Base-by-base conservation (phyloP, 2,113 vertebrate species). In the Sciurus niger region DNA sequence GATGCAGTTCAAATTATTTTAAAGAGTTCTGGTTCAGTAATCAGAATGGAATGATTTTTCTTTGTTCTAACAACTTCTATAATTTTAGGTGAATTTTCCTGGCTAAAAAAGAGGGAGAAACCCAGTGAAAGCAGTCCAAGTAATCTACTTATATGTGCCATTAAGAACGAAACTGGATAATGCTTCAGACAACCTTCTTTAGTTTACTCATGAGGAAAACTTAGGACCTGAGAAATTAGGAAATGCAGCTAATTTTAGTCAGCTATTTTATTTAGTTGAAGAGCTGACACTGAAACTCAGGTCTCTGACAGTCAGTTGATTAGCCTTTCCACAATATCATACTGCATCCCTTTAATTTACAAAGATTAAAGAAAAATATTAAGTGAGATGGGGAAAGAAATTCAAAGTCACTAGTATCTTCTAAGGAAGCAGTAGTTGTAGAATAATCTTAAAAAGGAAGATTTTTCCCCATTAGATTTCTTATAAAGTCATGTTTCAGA, bases 281-380 rank as follows among this genome's bases (percentile, higher is more conserved):
- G 0, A 94, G 65, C 46, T 60, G 30, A 96, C 40, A 91, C 10
- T 82, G 78, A 94, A 82, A 51, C 37, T 60, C 85, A 88, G 16
- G 24, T 12, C 65, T 92, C 24, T 95, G 28, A 70, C 14, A 70
- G 70, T 90, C 48, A 60, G 32, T 83, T 87, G 22, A 40, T 78
- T 82, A 73, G 58, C 11, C 24, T 92, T 86, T 90, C 53, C 5
- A 74, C 43, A 46, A 25, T 40, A 74, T 77, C 65, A 80, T 60
- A 48, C 7, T n/a, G 14, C 9, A 93, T 32, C 34, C 17, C 40
- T 46, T 70, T 91, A 90, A 34, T n/a, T 76, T 89, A 88, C 2
- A 87, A 87, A 95, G 34, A 94, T 93, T 70, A 58, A 77, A 83
- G 80, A 85, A 72, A 95, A 40, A 72, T 40, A 95, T 67, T 83